Conservation (phyloP, 2,888 invertebrate genomes). For the Dyspetes luteomarginatus region DNA sequence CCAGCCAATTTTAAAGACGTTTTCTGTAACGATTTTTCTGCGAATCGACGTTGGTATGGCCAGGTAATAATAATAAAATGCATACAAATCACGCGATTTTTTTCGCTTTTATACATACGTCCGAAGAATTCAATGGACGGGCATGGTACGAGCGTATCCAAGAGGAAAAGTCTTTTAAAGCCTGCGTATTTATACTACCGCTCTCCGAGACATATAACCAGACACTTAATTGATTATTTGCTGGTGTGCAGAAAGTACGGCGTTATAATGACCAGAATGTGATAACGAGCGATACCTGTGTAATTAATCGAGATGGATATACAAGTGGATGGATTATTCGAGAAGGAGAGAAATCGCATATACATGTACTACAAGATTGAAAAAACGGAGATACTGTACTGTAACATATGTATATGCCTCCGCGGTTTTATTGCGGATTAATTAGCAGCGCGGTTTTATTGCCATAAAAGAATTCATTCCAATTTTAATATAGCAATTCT, state of each 20-base stretch:
- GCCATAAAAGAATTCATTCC: no score
- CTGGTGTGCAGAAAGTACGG: neutral
- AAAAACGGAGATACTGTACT: neutral
- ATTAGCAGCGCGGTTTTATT: no score
- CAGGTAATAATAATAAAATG: neutral
- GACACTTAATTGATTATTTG: constrained; percentile 41
- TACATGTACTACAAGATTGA: neutral
- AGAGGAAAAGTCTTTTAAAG: neutral
- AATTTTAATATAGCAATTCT: no score
- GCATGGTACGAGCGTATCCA: neutral
- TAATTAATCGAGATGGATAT: constrained; percentile 47
- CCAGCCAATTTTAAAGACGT: neutral
- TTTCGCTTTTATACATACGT: neutral
- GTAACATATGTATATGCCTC: no score
- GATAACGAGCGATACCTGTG: constrained; percentile 14
- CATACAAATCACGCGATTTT: neutral
- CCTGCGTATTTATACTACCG: neutral
- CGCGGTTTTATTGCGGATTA: no score
- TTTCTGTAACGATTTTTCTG: constrained; percentile 34
- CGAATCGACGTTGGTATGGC: constrained; percentile 9
- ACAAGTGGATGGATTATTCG: constrained; percentile 39
- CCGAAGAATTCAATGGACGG: neutral
- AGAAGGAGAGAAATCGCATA: constrained; percentile 45
- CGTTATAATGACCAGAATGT: constrained; percentile 21
- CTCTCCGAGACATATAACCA: neutral